Base-by-base conservation (phyloP, 2,888 invertebrate genomes). In the Sinelater perroti region DNA sequence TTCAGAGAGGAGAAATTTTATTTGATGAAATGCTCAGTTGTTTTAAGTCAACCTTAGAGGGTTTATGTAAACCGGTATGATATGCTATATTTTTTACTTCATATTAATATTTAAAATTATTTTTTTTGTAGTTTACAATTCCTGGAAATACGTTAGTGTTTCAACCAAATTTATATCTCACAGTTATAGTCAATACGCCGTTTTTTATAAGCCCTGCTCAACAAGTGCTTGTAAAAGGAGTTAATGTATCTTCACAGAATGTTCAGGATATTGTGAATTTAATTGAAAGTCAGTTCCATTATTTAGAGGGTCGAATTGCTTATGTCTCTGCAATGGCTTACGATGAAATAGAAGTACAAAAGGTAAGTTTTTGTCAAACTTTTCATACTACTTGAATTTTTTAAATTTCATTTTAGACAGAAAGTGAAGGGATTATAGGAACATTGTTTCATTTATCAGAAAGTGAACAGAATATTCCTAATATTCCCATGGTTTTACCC, bases 101-200 rank as follows among this genome's bases (percentile, higher is more conserved):
- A 44, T 44, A 26, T 24, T 11, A 17, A 3, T 17, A 14, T 18
- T 46, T 20, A 46, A n/a, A 31, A 46, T 11, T 46, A 2, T 35
- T 26, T 53, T 35, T 13, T 59, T 80, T 81, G 58, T 75, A 90
- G 87, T 88, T 90, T 75, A 78, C 79, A 46, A 80, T 90, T 64
- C 89, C 90, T 66, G 89, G 90, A 33, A 86, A 85, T 70, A 70
- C 76, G 47, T 72, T 82, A 42, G 70, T 82, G 47, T 85, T 89
- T 74, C 79, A 82, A 60, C 91, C 91, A 40, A 83, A 85, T 66
- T 81, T 91, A 56, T 89, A 86, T 77, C 80, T 90, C 40, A 89
- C 90, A 61, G 86, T 91, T 67, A 86, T 91, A 73, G 89, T 87
- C 3, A 89, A 90, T 75, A 88, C 88, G 8, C 90, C 91, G 47